Percentiles rank a stretch among this genome's conserved stretches.
Conservation (phyloP, 2,113 vertebrate genomes). For the Syngnathus typhle region DNA sequence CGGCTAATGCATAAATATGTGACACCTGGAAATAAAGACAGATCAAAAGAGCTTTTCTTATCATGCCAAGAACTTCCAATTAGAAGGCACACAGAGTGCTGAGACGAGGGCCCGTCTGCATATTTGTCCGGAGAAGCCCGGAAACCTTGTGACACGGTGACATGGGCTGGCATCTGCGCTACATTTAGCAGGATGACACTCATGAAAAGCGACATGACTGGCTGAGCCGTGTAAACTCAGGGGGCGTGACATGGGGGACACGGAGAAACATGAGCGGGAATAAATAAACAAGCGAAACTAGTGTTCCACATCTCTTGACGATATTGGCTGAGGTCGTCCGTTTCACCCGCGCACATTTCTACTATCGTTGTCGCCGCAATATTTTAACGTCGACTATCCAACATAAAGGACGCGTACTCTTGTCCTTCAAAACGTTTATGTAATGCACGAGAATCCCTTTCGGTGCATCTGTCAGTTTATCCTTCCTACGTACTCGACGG, state of each 20-base stretch:
- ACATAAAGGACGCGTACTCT: not conserved
- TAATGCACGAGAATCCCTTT: not conserved
- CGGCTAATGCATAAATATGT: constrained; percentile 81
- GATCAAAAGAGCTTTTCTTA: not conserved
- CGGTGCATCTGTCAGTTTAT: constrained; percentile 10
- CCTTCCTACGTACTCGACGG: constrained; percentile 19
- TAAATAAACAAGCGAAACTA: constrained; percentile 37
- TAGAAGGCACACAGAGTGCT: constrained; percentile 8
- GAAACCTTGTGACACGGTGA: constrained; percentile 28
- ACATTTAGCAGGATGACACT: constrained; percentile 57
- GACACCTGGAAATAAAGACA: constrained; percentile 74
- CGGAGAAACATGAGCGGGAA: constrained; percentile 29
- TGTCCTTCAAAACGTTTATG: not conserved
- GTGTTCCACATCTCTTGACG: constrained; percentile 26
- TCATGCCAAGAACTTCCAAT: not conserved
- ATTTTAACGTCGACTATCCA: no score
- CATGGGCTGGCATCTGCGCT: constrained; percentile 42
- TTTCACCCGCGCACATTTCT: constrained; percentile 4
- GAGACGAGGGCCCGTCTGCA: constrained; percentile 12
- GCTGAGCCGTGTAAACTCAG: constrained; percentile 46
- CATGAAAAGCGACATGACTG: constrained; percentile 47
- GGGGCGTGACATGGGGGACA: constrained; percentile 36
- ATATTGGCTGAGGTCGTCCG: constrained; percentile 4
- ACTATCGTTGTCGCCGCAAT: not conserved
- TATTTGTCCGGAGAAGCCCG: constrained; percentile 40